Evolutionary conservation across 2,797 vertebrate species (phyloP).

Genomic region (Falco naumanni): DNA sequence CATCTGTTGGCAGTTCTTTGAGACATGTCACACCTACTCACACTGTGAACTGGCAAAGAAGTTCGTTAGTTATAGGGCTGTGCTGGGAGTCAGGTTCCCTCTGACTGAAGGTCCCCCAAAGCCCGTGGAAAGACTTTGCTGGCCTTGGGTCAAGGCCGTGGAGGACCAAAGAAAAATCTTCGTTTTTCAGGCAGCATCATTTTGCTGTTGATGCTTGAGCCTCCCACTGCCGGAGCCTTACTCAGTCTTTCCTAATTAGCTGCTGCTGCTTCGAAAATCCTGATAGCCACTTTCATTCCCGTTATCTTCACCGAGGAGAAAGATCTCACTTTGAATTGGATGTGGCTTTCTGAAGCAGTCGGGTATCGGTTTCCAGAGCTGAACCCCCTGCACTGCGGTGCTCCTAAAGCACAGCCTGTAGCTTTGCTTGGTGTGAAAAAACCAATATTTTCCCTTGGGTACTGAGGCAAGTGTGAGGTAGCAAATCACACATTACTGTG

Average conservation of each 20-base stretch:
- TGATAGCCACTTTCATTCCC: not conserved
- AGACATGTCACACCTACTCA: not conserved
- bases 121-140: fast-evolving
- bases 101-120: not conserved
- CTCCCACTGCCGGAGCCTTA: not conserved
- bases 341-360: not conserved
- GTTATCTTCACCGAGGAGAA: not conserved
- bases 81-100: fast-evolving
- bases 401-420: not conserved
- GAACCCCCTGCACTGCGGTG: not conserved
- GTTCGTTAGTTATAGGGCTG: fast-evolving
- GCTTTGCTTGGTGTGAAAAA: slow-evolving; percentile 34
- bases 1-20: not conserved
- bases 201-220: not conserved
- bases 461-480: slow-evolving; percentile 5
- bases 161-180: not conserved
- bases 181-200: not conserved
- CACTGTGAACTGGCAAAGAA: not conserved
- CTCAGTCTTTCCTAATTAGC: not conserved
- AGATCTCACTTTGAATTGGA: not conserved
- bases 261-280: not conserved
- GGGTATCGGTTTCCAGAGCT: not conserved
- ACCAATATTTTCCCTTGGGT: slow-evolving; percentile 15
- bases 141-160: not conserved
- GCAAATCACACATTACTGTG: slow-evolving; percentile 29